These are phyloP conservation scores for Polyodon spathula DNA, from an alignment of 2,113 vertebrate species.

Conservation along the genomic window DNA sequence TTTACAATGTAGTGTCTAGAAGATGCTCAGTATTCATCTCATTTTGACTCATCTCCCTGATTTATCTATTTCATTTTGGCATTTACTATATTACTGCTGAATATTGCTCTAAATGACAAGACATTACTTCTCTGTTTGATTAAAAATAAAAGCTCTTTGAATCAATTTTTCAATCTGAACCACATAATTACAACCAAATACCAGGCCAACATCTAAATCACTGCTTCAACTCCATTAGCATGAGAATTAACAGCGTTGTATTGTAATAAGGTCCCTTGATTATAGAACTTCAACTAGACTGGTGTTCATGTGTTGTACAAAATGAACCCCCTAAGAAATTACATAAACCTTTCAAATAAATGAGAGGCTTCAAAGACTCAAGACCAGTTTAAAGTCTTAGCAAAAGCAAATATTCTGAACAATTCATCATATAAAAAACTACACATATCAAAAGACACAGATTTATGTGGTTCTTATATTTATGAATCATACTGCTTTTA, in stretches of 20 bases:
- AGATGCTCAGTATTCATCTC: conserved; percentile 9
- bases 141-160: conserved; percentile 15
- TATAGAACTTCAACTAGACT: too few species aligned
- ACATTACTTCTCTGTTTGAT: conserved; percentile 9
- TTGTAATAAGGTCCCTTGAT: too few species aligned
- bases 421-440: too few species aligned
- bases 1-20: neutral
- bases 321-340: too few species aligned
- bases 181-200: conserved; percentile 15
- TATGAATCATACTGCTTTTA: too few species aligned
- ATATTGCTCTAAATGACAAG: conserved; percentile 23
- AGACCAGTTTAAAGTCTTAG: too few species aligned
- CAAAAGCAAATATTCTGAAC: too few species aligned
- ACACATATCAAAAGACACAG: too few species aligned
- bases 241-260: conserved; percentile 47
- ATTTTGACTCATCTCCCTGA: neutral
- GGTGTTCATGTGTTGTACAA: too few species aligned
- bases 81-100: conserved; percentile 29
- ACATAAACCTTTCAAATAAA: too few species aligned
- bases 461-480: too few species aligned
- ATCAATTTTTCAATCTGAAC: conserved; percentile 36
- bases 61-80: conserved; percentile 1
- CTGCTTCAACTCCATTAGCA: conserved; percentile 54
- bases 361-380: too few species aligned
- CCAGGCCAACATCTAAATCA: conserved; percentile 36